Base-by-base conservation (phyloP, 2,888 invertebrate genomes). In the Calliphora vomitoria region DNA sequence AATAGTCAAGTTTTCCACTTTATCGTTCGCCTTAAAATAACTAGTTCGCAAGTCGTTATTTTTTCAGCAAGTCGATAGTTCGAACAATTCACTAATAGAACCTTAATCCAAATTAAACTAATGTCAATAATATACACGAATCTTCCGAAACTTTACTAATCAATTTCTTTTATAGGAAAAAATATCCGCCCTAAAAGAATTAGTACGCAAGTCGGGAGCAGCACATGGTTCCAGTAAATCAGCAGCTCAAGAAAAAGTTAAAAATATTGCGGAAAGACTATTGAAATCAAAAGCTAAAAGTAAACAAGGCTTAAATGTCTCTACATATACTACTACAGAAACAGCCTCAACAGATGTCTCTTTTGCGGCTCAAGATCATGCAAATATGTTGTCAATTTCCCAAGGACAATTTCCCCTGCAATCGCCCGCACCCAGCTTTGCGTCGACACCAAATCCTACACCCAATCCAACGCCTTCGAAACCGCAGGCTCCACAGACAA, bases 151-250 rank as follows among this genome's bases (percentile, higher is more conserved):
- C 18, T 1, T 84, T 20, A 25, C 55, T 68, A 20, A 74, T 11
- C 4, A 5, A 18, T 64, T 44, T 55, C n/a, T 6, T 68, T 89
- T 89, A 8, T 74, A 93, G 93, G 91, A 91, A 86, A 92, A 93
- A 90, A 92, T 93, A 79, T 91, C 91, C 50, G 93, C 91, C 8
- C 89, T 93, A 8, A 92, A 92, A 84, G 91, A 92, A 87, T 88
- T 93, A 47, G 92, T 92, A 10, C 90, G 91, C 60, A 91, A 92
- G 88, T 91, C 92, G 10, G 92, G 91, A 86, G 90, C 89, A 58
- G 91, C 90, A 20, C 92, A 92, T 68, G 92, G 91, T 60, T 91
- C 91, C 71, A 91, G 91, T 62, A 92, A 91, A 82, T 90, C 91
- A 72, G 90, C 90, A 55, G 90, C 92, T 2, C 91, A 93, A 76